Evolutionary conservation across 2,113 vertebrate species (phyloP).

Genomic region (Cephalopholis sonnerati): DNA sequence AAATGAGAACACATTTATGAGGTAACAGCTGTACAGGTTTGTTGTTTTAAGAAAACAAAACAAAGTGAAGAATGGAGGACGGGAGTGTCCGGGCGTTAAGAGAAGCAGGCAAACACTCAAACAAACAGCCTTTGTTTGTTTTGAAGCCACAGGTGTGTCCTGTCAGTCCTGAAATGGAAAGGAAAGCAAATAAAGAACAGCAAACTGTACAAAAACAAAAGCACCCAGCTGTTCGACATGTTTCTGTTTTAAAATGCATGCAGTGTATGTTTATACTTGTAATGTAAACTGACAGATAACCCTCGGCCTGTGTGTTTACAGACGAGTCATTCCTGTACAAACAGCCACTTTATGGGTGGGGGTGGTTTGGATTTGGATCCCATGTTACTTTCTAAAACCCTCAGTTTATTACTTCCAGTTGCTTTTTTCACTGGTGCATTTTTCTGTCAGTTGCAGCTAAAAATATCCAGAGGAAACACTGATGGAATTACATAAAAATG

Average conservation of each 20-base stretch:
- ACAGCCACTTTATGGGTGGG: background rate
- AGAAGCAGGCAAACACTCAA: background rate
- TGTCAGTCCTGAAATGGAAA: constrained; percentile 2
- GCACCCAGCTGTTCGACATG: background rate
- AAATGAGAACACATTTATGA: background rate
- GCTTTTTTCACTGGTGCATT: background rate
- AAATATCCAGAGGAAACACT: constrained; percentile 32
- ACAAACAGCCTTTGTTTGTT: constrained; percentile 4
- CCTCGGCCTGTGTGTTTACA: background rate
- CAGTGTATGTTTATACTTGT: background rate
- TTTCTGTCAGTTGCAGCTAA: constrained; percentile 16
- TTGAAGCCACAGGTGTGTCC: background rate
- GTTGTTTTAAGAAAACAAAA: background rate
- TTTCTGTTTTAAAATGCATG: background rate
- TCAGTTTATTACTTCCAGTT: background rate
- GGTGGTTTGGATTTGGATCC: background rate
- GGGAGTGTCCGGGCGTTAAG: background rate
- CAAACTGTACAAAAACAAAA: background rate
- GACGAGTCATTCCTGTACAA: constrained; percentile 6
- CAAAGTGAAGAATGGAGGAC: background rate
- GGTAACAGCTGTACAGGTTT: background rate
- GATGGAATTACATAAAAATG: constrained; percentile 42
- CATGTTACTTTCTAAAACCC: background rate
- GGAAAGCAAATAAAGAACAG: background rate
- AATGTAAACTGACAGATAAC: background rate